Percentiles rank a stretch among this genome's conserved stretches.
phyloP scores from a whole-genome alignment of 2,113 vertebrate species.

The Toxotes chatareus region DNA sequence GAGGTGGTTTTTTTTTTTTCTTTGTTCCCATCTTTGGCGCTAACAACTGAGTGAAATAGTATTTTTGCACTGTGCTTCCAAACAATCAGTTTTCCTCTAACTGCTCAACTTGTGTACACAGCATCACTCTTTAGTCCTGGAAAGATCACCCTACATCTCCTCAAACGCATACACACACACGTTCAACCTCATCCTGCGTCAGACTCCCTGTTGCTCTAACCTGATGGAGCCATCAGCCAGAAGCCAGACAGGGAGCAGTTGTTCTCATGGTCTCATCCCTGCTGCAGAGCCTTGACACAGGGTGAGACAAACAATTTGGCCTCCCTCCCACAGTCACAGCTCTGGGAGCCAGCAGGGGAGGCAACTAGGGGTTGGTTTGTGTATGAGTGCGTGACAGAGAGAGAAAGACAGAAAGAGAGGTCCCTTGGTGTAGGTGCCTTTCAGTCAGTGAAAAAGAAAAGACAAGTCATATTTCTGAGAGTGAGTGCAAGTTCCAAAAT shows the following conservation, averaged over 20 bases:
- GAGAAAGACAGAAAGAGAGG: constrained; percentile 21
- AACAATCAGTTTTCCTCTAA: constrained; percentile 18
- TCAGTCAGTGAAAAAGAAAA: constrained; percentile 52
- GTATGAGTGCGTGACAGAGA: constrained; percentile 38
- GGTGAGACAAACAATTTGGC: constrained; percentile 82
- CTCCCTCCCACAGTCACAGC: constrained; percentile 80
- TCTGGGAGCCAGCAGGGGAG: constrained; percentile 73
- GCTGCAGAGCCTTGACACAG: constrained; percentile 64
- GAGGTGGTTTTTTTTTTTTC: neutral
- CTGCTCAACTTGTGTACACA: constrained; percentile 12
- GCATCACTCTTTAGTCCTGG: constrained; percentile 26
- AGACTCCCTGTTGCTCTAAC: constrained; percentile 74
- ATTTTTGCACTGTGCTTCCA: neutral
- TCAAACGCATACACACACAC: constrained; percentile 6
- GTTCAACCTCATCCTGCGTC: constrained; percentile 30
- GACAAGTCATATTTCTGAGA: constrained; percentile 30
- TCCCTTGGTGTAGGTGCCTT: constrained; percentile 34
- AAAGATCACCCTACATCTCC: constrained; percentile 29
- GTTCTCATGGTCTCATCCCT: constrained; percentile 72
- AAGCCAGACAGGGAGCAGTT: constrained; percentile 68
- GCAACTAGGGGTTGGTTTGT: constrained; percentile 42
- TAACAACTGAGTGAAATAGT: neutral
- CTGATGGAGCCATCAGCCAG: constrained; percentile 81
- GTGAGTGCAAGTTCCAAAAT: constrained; percentile 21
- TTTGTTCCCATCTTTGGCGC: neutral